Conservation (phyloP, 1,140 invertebrate genomes). For the Heliconius eleuchia region DNA sequence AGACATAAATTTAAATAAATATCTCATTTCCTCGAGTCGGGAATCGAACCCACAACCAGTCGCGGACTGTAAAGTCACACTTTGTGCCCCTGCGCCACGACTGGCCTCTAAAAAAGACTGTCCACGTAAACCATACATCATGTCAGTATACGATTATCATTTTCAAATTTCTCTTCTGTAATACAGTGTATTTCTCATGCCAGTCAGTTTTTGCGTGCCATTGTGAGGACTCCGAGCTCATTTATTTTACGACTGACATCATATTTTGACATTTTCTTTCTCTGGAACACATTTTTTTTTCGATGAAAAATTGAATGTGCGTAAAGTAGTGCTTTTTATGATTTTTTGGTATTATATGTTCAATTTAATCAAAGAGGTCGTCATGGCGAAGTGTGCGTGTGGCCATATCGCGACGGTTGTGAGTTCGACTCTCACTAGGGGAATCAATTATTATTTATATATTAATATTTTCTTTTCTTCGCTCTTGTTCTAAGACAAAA, state of each 20-base stretch:
- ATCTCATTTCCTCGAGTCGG: no score
- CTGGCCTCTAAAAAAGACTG: not conserved
- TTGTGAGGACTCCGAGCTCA: slow-evolving; percentile 32
- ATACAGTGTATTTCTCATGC: slow-evolving; percentile 29
- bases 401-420: no score
- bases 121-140: slow-evolving; percentile 13
- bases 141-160: slow-evolving; percentile 8
- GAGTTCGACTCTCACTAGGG: no score
- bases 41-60: no score
- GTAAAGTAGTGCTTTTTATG: not conserved
- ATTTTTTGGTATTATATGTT: not conserved
- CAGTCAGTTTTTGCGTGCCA: slow-evolving; percentile 33
- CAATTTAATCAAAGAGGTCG: not conserved
- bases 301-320: not conserved
- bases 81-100: no score
- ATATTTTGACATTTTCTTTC: slow-evolving; percentile 34
- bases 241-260: slow-evolving; percentile 40
- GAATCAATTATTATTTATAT: no score
- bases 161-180: slow-evolving; percentile 23
- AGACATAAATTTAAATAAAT: no score
- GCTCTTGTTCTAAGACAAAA: no score
- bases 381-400: no score
- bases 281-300: slow-evolving; percentile 21
- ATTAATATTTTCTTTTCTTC: no score
- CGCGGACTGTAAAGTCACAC: no score